Evolutionary conservation across 1,140 invertebrate species (phyloP), one percentile per base, ranked within the genome.

Genomic region (Stenopsyche tienmushanensis): DNA sequence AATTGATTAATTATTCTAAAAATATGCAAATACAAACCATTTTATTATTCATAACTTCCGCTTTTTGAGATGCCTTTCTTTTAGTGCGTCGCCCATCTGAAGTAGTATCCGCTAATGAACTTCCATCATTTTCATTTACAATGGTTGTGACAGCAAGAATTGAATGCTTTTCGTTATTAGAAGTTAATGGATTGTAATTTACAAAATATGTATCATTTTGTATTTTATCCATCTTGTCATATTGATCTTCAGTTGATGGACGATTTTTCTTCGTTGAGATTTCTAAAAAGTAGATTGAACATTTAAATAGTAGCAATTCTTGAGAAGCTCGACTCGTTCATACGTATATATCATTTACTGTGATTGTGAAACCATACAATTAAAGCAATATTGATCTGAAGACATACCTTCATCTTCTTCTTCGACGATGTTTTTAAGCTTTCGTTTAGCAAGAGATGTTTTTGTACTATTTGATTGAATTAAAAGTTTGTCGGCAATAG

Each of bases 21-120:
- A n/a, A n/a, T n/a, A n/a, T n/a, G n/a, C n/a, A n/a, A 20, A 15
- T 47, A 23, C 49, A 5, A 24, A 65, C 64, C 39, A 65, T 25
- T 50, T 65, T 58, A 50, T 50, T 65, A 39, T 65, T 65, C 54
- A 60, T 62, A 20, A 39, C 55, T 7, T 55, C 8, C 10, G 64
- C 64, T 34, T 49, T 26, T 20, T 47, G 21, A 23, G 57, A 66
- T 17, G 64, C 64, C 20, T 44, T 25, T 21, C 64, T 39, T 25
- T 62, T 66, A 18, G 42, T 45, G 15, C 63, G 52, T n/a, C 41
- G 18, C 24, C 25, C 34, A 1, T 49, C 53, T 20, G 18, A 44
- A 44, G n/a, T 17, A 39, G 29, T 39, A 39, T 8, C 29, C 13
- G 29, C 7, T 39, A 39, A 5, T 39, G 29, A 39, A 39, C 5